These are phyloP conservation scores for Fistularia commersonii DNA, from an alignment of 2,797 vertebrate species.

Conservation along the genomic window DNA sequence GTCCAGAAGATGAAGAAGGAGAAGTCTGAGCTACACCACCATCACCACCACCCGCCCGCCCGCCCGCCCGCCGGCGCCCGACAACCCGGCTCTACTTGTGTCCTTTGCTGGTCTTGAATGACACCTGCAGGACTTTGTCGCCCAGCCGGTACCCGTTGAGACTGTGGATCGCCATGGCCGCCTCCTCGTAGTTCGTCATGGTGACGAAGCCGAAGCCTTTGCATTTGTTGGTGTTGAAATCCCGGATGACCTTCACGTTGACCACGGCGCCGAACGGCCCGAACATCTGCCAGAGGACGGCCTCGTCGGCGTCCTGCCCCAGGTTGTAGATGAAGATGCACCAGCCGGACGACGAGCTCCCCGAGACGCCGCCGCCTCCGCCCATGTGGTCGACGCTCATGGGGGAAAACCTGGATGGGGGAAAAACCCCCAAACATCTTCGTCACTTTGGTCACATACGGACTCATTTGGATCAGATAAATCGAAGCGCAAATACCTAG, in stretches of 20 bases:
- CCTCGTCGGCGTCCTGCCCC: slow-evolving; percentile 92
- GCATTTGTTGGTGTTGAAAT: slow-evolving; percentile 79
- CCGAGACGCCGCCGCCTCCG: slow-evolving; percentile 83
- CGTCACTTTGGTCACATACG: too few relatives aligned
- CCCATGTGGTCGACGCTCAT: slow-evolving; percentile 82
- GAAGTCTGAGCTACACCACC: too few relatives aligned
- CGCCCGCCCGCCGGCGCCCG: too few relatives aligned
- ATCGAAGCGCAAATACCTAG: too few relatives aligned
- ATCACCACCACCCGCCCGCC: too few relatives aligned
- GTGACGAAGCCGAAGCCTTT: slow-evolving; percentile 98
- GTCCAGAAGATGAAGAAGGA: too few relatives aligned
- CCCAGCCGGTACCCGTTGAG: slow-evolving; percentile 96
- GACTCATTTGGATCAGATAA: too few relatives aligned
- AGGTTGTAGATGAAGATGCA: slow-evolving; percentile 99
- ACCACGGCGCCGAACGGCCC: slow-evolving; percentile 61
- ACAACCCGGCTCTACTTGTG: slow-evolving; percentile 79
- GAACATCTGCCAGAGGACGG: slow-evolving; percentile 98
- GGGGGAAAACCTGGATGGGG: slow-evolving; percentile 53
- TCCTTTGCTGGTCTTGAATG: slow-evolving; percentile 98
- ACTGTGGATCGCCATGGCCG: slow-evolving; percentile 96
- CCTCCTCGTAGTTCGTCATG: slow-evolving; percentile 65
- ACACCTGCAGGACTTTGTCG: slow-evolving; percentile 97
- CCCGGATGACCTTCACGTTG: too few relatives aligned
- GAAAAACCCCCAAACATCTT: too few relatives aligned
- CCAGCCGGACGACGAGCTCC: slow-evolving; percentile 89